These are phyloP conservation scores for Electrophaes corylata DNA, from an alignment of 2,888 invertebrate species.

Conservation along the genomic window DNA sequence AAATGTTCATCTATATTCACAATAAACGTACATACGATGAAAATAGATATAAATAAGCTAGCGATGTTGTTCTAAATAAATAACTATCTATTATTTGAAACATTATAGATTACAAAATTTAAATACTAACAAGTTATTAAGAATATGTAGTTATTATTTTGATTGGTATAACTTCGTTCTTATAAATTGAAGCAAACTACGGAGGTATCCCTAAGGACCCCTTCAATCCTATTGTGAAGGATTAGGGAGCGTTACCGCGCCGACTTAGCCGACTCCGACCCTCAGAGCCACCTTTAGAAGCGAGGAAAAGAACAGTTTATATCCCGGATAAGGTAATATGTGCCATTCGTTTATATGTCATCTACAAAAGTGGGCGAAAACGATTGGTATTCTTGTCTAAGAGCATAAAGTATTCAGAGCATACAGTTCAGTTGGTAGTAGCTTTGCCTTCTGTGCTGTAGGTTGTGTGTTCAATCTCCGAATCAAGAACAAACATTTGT, in stretches of 20 bases:
- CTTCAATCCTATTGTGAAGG: slow-evolving; percentile 39
- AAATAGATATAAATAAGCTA: no score
- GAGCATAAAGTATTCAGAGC: not conserved
- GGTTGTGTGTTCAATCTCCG: no score
- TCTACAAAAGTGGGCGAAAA: not conserved
- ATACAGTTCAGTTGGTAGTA: not conserved
- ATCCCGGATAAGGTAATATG: slow-evolving; percentile 12
- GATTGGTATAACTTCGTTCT: not conserved
- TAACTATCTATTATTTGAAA: no score
- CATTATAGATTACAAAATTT: no score
- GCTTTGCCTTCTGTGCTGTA: no score
- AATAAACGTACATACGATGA: no score
- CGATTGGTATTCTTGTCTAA: not conserved
- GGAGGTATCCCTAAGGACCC: slow-evolving; percentile 33
- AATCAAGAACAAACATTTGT: no score
- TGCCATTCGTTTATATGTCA: slow-evolving; percentile 7
- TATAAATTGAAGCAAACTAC: slow-evolving; percentile 27
- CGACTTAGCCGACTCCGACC: slow-evolving; percentile 31
- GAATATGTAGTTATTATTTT: no score
- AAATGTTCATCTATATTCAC: no score
- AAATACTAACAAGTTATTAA: no score
- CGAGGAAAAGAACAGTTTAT: slow-evolving; percentile 14
- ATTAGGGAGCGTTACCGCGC: slow-evolving; percentile 23
- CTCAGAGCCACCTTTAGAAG: not conserved
- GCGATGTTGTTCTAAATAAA: no score